Percentiles rank a stretch among this genome's conserved stretches.
Conservation (phyloP, 2,888 invertebrate genomes). For the Apotomis capreana region DNA sequence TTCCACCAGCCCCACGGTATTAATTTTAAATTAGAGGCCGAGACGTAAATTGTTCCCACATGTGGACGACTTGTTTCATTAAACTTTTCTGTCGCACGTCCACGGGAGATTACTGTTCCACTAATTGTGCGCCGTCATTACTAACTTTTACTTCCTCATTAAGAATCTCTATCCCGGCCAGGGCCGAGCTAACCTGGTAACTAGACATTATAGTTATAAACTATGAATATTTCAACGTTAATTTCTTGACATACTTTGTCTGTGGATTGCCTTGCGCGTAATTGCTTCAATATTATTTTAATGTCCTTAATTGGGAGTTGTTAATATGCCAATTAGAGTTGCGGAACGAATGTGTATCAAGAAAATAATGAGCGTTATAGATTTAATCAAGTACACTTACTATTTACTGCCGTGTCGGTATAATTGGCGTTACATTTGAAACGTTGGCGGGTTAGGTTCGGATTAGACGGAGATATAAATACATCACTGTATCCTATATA, state of each 20-base stretch:
- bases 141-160: conserved; percentile 24
- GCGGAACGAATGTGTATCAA: conserved; percentile 47
- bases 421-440: conserved; percentile 49
- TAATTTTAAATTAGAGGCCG: conserved; percentile 77
- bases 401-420: conserved; percentile 42
- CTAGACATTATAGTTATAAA: conserved; percentile 26
- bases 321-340: conserved; percentile 51
- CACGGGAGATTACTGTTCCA: conserved; percentile 34
- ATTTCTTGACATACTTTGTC: conserved; percentile 80
- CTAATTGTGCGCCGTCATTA: conserved; percentile 31
- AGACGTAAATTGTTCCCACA: conserved; percentile 72
- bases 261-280: conserved; percentile 75
- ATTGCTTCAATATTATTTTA: conserved; percentile 66
- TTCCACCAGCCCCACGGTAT: conserved; percentile 74
- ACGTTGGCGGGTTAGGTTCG: conserved; percentile 34
- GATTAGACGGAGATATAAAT: conserved; percentile 10
- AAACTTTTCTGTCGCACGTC: conserved; percentile 56
- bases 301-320: conserved; percentile 51
- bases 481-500: not conserved
- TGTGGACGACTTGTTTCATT: conserved; percentile 68
- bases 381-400: conserved; percentile 51
- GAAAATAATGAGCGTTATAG: conserved; percentile 53
- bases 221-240: conserved; percentile 70
- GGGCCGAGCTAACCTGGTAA: conserved; percentile 1
- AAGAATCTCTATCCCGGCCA: conserved; percentile 6